These are phyloP conservation scores for Labia minor DNA, from an alignment of 2,888 invertebrate genomes.

Conservation along the genomic window DNA sequence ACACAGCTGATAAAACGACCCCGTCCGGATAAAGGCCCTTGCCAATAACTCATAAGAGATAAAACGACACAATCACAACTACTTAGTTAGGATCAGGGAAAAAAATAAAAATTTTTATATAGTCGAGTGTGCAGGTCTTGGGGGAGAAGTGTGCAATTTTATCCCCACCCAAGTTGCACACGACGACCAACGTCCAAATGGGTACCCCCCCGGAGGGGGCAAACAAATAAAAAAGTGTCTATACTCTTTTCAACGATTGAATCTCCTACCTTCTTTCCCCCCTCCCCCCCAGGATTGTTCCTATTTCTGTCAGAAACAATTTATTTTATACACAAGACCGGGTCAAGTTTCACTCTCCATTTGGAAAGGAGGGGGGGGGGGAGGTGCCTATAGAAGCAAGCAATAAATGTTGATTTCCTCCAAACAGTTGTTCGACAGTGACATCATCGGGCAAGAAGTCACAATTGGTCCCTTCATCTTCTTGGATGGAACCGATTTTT, in stretches of 20 bases:
- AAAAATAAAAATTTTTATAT: neutral
- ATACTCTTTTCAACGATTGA: neutral
- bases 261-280: neutral
- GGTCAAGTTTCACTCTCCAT: neutral
- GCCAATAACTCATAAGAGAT: neutral
- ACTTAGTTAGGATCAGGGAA: neutral
- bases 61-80: neutral
- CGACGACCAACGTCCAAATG: too few relatives aligned
- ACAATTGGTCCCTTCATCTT: neutral
- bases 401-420: neutral
- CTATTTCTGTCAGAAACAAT: neutral
- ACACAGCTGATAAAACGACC: constrained; percentile 22
- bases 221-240: neutral
- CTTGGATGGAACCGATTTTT: neutral
- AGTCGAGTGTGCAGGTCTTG: neutral
- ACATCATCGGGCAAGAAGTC: neutral
- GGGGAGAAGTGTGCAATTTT: neutral
- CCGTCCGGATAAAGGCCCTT: neutral
- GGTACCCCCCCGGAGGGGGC: too few relatives aligned
- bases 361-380: neutral
- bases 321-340: neutral
- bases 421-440: neutral
- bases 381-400: neutral
- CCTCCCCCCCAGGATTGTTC: too few relatives aligned
- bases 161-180: too few relatives aligned